phyloP scores from a whole-genome alignment of 2,797 vertebrate genomes.

The Decapterus maruadsi region DNA sequence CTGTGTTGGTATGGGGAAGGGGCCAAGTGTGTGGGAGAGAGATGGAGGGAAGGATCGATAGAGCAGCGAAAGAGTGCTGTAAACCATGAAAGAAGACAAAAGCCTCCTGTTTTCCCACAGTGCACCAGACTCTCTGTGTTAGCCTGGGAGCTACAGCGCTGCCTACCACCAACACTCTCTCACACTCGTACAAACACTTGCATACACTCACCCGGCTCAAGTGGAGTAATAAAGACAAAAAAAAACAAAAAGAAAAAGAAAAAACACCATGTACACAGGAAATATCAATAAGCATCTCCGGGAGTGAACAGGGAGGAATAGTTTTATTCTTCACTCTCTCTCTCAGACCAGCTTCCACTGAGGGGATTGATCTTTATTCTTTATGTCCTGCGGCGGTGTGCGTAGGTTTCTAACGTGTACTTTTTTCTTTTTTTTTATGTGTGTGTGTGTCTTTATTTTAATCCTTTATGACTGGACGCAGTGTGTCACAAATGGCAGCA shows the following conservation, averaged over 20 bases:
- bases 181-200: conserved; percentile 55
- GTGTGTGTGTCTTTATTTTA: conserved; percentile 4
- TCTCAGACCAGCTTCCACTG: conserved; percentile 9
- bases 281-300: conserved; percentile 72
- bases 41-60: conserved; percentile 82
- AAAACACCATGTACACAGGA: conserved; percentile 55
- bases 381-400: conserved; percentile 36
- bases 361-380: conserved; percentile 49
- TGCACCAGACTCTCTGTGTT: conserved; percentile 73
- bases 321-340: conserved; percentile 40
- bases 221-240: conserved; percentile 53
- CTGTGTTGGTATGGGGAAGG: conserved; percentile 57
- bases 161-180: conserved; percentile 61
- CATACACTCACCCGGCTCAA: conserved; percentile 58
- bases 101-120: conserved; percentile 83
- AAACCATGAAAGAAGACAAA: conserved; percentile 85
- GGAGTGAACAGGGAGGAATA: conserved; percentile 58
- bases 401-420: background rate
- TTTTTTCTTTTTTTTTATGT: background rate
- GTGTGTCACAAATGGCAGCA: background rate
- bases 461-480: background rate
- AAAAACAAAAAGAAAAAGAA: background rate
- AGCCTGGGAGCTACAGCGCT: conserved; percentile 76
- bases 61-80: conserved; percentile 81
- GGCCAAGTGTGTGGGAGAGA: conserved; percentile 82